Evolutionary conservation across 1,140 invertebrate genomes (phyloP), one percentile per base, ranked within the genome.

Genomic region (Brachionus koreanus): DNA sequence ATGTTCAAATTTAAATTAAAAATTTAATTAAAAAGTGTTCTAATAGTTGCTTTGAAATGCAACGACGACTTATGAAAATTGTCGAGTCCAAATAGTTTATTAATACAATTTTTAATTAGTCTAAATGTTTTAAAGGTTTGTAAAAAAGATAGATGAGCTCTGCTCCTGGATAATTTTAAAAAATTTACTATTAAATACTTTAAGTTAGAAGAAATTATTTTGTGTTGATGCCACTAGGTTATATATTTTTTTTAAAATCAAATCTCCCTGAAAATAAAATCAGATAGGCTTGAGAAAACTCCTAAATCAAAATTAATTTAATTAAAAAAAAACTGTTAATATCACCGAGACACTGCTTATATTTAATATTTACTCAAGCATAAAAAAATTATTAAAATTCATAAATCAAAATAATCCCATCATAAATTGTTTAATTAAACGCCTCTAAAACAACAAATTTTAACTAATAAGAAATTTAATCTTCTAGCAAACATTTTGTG

Each of bases 341-440:
- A 57, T 57, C 49, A 57, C 19, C 49, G 19, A 57, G 49, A 57
- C 49, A 57, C 49, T 57, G 49, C 49, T 57, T 65, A 65, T 33
- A 65, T 65, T 37, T 33, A 10, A 65, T 65, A 37, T 65, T 65
- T 65, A 37, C 29, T 65, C 63, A 65, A 33, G 63, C 63, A n/a
- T 65, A 65, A 65, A 65, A 65, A 65, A 65, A 65, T 65, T 33
- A 33, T 63, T 33, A 65, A 65, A 65, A 65, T 65, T 65, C 12
- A 65, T 33, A 65, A 65, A 65, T 35, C 13, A 65, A 65, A 65
- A 65, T 65, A 65, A 65, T 65, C 63, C 63, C 63, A 65, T 65
- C 63, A 65, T 65, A 65, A 65, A 65, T 65, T 65, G 63, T 65
- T 65, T 65, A 65, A 65, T 65, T 65, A 33, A 33, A 65, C 63